phyloP scores from a whole-genome alignment of 2,797 vertebrate species.

The Amblyraja radiata region DNA sequence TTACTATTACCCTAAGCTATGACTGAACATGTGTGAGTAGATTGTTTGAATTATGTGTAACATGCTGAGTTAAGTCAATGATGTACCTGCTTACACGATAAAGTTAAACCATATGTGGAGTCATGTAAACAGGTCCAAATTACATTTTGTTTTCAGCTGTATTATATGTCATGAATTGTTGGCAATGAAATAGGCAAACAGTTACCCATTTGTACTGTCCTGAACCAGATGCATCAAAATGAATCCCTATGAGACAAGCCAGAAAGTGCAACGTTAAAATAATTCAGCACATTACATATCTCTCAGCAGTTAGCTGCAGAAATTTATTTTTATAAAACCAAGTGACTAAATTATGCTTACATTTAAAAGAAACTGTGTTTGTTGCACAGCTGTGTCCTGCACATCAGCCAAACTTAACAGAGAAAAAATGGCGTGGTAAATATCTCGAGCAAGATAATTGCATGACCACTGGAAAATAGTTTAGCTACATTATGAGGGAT shows the following conservation, averaged over 20 bases:
- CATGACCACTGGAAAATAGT: neutral
- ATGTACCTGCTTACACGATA: conserved; percentile 34
- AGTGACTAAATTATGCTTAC: neutral
- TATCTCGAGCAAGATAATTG: neutral
- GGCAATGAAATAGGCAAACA: neutral
- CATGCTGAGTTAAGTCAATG: conserved; percentile 30
- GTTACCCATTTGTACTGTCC: neutral
- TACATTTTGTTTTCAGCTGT: neutral
- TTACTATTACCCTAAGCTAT: conserved; percentile 30
- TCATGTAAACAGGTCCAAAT: conserved; percentile 31
- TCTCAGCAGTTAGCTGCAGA: neutral
- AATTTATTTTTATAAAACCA: neutral
- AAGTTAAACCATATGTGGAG: conserved; percentile 34
- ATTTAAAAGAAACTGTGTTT: neutral
- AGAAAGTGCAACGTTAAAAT: neutral
- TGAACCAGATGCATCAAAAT: conserved; percentile 28
- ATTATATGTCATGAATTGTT: conserved; percentile 5
- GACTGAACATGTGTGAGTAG: conserved; percentile 27
- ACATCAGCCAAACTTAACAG: neutral
- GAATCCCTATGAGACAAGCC: neutral
- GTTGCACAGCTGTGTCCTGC: neutral
- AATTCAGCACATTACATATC: neutral
- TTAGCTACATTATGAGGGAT: neutral
- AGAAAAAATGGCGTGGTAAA: neutral
- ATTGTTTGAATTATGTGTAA: conserved; percentile 25